phyloP scores from a whole-genome alignment of 2,113 vertebrate species.

The Dissostichus mawsoni region DNA sequence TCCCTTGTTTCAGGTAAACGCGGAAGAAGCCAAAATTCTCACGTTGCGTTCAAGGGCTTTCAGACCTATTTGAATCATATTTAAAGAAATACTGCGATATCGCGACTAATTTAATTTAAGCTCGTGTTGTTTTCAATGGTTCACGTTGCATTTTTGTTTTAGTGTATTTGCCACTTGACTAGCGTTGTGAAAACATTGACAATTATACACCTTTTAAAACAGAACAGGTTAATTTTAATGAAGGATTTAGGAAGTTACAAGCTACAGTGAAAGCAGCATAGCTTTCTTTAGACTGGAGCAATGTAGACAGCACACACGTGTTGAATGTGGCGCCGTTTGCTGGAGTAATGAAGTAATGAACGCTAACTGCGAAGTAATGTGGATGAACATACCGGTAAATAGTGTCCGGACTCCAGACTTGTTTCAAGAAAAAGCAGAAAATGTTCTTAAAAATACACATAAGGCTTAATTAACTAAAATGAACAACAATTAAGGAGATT shows the following conservation, averaged over 20 bases:
- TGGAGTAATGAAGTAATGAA: constrained; percentile 32
- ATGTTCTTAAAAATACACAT: neutral
- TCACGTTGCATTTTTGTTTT: neutral
- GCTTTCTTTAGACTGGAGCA: rapidly evolving
- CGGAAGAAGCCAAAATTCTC: constrained; percentile 61
- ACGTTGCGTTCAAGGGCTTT: constrained; percentile 32
- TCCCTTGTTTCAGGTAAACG: constrained; percentile 53
- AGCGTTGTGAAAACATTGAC: neutral
- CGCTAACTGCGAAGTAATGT: neutral
- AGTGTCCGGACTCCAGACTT: too few relatives aligned
- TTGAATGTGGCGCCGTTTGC: constrained; percentile 51
- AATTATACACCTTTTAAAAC: neutral
- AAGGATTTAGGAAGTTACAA: neutral
- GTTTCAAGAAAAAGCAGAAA: neutral
- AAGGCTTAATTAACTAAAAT: neutral
- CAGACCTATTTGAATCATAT: neutral
- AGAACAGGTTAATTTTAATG: neutral
- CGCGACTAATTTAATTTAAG: neutral
- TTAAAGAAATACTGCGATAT: neutral
- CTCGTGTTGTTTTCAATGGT: neutral
- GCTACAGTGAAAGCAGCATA: constrained; percentile 27
- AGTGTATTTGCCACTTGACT: neutral
- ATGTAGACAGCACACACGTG: neutral
- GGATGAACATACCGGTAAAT: too few relatives aligned
- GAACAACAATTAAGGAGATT: rapidly evolving